Percentiles rank a stretch among this genome's conserved stretches.
Evolutionary conservation across 2,113 vertebrate species (phyloP).

Genomic region (Lucifuga dentata): DNA sequence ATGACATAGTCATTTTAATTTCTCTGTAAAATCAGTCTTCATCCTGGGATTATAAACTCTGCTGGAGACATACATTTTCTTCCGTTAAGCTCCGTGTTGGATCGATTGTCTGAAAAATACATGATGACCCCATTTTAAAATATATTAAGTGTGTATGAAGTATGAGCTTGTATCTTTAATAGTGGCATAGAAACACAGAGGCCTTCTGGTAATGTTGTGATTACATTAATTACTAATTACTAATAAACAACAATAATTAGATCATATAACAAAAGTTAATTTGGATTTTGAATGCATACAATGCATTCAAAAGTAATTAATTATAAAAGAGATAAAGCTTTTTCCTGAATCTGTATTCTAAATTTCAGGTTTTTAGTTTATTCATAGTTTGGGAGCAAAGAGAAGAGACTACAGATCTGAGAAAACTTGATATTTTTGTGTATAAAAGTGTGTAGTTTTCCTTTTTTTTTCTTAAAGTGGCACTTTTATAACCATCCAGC

Average conservation of each 20-base stretch:
- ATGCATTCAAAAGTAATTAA: conserved; percentile 47
- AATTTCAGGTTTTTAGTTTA: conserved; percentile 51
- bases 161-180: too few relatives aligned
- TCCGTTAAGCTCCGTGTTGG: too few relatives aligned
- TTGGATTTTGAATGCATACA: conserved; percentile 58
- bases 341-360: conserved; percentile 41
- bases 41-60: too few relatives aligned
- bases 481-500: neutral
- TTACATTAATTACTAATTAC: too few relatives aligned
- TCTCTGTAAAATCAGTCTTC: too few relatives aligned
- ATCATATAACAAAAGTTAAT: conserved; percentile 41
- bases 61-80: too few relatives aligned
- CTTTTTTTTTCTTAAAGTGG: neutral
- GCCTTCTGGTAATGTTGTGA: too few relatives aligned
- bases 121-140: too few relatives aligned
- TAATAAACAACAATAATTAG: conserved; percentile 30
- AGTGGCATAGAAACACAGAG: too few relatives aligned
- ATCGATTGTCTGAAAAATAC: too few relatives aligned
- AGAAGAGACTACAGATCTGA: conserved; percentile 35
- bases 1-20: too few relatives aligned
- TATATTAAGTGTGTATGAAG: too few relatives aligned
- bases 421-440: conserved; percentile 18
- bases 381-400: conserved; percentile 43
- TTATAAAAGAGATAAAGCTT: conserved; percentile 43
- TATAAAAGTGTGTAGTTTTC: conserved; percentile 17